These are phyloP conservation scores for Gymnoscopelus braueri DNA, from an alignment of 2,797 vertebrate genomes.

Conservation along the genomic window DNA sequence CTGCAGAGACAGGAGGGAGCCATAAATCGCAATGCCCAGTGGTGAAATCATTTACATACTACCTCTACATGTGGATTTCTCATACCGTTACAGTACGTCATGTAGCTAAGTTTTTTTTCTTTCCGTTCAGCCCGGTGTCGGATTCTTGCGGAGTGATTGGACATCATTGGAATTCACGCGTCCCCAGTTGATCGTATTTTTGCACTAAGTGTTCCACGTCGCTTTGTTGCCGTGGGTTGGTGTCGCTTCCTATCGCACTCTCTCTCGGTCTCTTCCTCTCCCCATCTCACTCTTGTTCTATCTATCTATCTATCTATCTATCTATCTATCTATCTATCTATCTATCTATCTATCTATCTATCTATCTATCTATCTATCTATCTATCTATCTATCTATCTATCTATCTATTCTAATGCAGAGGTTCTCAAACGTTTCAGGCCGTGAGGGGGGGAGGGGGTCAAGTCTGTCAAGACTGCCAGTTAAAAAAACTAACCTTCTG, in stretches of 20 bases:
- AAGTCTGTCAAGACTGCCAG: too few relatives aligned
- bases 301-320: background rate
- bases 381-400: background rate
- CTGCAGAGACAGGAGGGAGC: background rate
- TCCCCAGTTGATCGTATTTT: conserved; percentile 66
- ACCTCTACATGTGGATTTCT: conserved; percentile 36
- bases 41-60: conserved; percentile 46
- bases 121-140: conserved; percentile 50
- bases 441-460: too few relatives aligned
- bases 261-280: conserved; percentile 40
- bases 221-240: conserved; percentile 48
- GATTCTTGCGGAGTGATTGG: conserved; percentile 56
- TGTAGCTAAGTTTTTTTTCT: conserved; percentile 34
- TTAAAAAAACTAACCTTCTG: too few relatives aligned
- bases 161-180: conserved; percentile 59
- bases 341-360: background rate
- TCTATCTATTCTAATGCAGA: background rate
- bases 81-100: conserved; percentile 40
- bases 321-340: background rate
- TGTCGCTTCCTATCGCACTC: conserved; percentile 23
- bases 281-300: background rate
- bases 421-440: too few relatives aligned
- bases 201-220: conserved; percentile 56
- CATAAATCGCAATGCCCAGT: conserved; percentile 22
- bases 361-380: background rate